These are phyloP conservation scores for Mus spicilegus DNA, from an alignment of 2,113 vertebrate species.

Conservation along the genomic window DNA sequence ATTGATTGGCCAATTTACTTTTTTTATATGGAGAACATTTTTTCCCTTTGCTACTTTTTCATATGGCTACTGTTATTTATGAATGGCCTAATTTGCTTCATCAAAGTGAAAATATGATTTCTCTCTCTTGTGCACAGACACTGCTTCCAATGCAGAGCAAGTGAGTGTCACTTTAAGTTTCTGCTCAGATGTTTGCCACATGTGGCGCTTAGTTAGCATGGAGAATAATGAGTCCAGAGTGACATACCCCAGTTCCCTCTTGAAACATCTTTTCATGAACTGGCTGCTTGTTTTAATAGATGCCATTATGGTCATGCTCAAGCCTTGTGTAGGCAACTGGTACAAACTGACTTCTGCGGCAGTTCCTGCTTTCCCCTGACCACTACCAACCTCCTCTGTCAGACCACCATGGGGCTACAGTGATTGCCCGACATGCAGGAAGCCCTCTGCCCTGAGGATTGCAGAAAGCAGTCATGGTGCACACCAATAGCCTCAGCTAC, in stretches of 20 bases:
- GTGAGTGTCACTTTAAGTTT: conserved; percentile 73
- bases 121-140: conserved; percentile 15
- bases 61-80: not conserved
- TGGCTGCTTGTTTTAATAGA: conserved; percentile 72
- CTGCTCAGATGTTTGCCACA: conserved; percentile 85
- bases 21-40: conserved; percentile 1
- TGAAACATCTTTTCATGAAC: conserved; percentile 75
- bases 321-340: conserved; percentile 51
- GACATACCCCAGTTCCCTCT: conserved; percentile 65
- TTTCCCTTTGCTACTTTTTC: conserved; percentile 24
- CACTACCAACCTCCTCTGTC: not conserved
- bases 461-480: not conserved
- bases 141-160: conserved; percentile 63
- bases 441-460: not conserved
- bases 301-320: conserved; percentile 25
- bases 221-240: conserved; percentile 81
- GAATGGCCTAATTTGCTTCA: conserved; percentile 42
- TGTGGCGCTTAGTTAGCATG: conserved; percentile 79
- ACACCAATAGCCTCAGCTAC: not conserved
- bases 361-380: not conserved
- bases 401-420: not conserved
- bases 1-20: not conserved
- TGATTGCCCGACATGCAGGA: too few species aligned
- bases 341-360: not conserved
- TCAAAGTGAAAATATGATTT: conserved; percentile 61